These are phyloP conservation scores for Drosophila yakuba DNA, from an alignment of 1,140 invertebrate species.

Conservation along the genomic window DNA sequence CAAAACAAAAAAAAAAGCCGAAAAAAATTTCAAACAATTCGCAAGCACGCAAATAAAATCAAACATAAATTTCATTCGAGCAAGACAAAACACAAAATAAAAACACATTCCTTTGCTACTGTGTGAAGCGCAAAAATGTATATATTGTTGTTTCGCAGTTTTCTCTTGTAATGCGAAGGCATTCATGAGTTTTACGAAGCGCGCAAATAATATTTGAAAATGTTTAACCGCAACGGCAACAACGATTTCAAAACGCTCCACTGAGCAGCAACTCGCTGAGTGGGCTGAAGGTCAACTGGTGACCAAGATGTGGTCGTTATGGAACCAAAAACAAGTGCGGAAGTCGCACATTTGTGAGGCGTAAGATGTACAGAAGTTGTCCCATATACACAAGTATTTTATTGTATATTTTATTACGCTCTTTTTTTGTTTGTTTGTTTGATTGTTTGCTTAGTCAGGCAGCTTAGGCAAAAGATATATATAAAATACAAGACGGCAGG, in stretches of 20 bases:
- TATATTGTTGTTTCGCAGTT: constrained; percentile 28
- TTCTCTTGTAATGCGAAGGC: constrained; percentile 46
- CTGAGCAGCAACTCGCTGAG: constrained; percentile 52
- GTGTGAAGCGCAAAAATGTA: constrained; percentile 23
- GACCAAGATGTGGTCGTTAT: constrained; percentile 16
- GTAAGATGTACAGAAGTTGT: constrained; percentile 48
- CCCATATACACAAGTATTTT: constrained; percentile 16
- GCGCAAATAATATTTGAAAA: constrained; percentile 47
- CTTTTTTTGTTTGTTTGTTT: constrained; percentile 26
- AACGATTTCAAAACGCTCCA: constrained; percentile 60
- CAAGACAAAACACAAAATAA: constrained; percentile 17
- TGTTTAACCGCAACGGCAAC: constrained; percentile 28
- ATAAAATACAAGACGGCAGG: constrained; percentile 12
- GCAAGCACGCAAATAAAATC: constrained; percentile 52
- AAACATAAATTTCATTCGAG: constrained; percentile 43
- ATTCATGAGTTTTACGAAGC: constrained; percentile 54
- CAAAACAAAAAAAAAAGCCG: constrained; percentile 22
- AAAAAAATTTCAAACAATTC: constrained; percentile 43
- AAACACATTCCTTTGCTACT: constrained; percentile 27
- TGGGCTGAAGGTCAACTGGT: constrained; percentile 60
- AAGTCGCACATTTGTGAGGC: constrained; percentile 50
- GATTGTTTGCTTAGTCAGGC: constrained; percentile 31
- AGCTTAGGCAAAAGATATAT: constrained; percentile 16
- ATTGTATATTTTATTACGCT: background rate
- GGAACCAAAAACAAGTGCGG: constrained; percentile 26